These are phyloP conservation scores for Julus scanicus DNA, from an alignment of 2,888 invertebrate species.

Conservation along the genomic window DNA sequence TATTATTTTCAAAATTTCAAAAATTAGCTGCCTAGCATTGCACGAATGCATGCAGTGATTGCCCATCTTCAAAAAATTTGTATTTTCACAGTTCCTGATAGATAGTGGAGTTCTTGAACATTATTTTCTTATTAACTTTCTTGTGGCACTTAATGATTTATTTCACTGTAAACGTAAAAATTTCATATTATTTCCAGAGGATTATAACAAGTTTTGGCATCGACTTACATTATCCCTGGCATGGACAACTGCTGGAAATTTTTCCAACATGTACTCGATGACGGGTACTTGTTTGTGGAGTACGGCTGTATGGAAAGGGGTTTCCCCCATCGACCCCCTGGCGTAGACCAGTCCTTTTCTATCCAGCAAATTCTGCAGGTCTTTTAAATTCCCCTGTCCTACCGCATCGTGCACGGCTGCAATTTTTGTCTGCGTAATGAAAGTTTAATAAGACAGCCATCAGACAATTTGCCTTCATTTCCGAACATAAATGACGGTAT, in stretches of 20 bases:
- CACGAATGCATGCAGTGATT: background rate
- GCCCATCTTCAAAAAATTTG: background rate
- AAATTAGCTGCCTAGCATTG: background rate
- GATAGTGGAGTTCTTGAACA: too few species aligned
- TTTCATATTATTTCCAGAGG: too few species aligned
- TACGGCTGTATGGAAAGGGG: slow-evolving; percentile 67
- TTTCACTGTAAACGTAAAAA: too few species aligned
- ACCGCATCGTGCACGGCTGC: slow-evolving; percentile 87
- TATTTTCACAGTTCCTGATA: too few species aligned
- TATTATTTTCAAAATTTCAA: too few species aligned
- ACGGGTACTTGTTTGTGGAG: slow-evolving; percentile 65
- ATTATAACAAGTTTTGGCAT: too few species aligned
- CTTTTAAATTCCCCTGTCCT: slow-evolving; percentile 82
- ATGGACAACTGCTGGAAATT: slow-evolving; percentile 66
- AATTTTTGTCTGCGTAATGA: slow-evolving; percentile 79
- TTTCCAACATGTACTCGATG: slow-evolving; percentile 65
- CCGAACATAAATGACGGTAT: background rate
- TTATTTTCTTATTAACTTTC: too few species aligned
- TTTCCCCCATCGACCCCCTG: slow-evolving; percentile 62
- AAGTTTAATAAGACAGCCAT: slow-evolving; percentile 20
- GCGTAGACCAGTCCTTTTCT: slow-evolving; percentile 74
- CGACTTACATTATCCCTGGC: slow-evolving; percentile 66
- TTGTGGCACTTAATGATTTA: background rate
- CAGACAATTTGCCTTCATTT: slow-evolving; percentile 17
- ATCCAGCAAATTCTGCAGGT: slow-evolving; percentile 86